These are phyloP conservation scores for Nebria salina DNA, from an alignment of 2,888 invertebrate species.

Conservation along the genomic window DNA sequence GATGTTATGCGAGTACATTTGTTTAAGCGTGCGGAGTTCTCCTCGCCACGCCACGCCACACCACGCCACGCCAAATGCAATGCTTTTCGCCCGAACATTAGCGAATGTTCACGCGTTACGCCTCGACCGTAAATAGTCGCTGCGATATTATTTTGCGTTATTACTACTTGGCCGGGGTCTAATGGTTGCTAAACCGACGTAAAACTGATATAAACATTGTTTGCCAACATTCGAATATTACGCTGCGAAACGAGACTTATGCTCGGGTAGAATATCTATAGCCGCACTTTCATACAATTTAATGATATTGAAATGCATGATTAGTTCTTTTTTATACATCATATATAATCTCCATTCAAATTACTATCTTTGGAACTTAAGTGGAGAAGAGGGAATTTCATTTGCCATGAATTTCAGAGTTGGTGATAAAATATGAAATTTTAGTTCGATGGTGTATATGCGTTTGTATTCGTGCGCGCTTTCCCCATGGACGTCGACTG, in stretches of 20 bases:
- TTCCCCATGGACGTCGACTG: neutral
- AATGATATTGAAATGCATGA: neutral
- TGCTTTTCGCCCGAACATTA: constrained; percentile 7
- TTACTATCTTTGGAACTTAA: neutral
- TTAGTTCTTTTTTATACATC: neutral
- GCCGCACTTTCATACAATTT: neutral
- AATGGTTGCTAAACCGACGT: constrained; percentile 52
- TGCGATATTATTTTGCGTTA: constrained; percentile 53
- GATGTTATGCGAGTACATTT: constrained; percentile 53
- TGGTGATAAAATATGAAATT: neutral
- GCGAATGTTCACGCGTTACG: constrained; percentile 24
- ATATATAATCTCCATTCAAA: neutral
- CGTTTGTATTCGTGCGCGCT: neutral
- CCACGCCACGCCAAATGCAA: neutral
- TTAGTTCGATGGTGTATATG: neutral
- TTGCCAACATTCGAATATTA: constrained; percentile 50
- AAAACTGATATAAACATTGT: constrained; percentile 53
- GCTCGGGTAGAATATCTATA: neutral
- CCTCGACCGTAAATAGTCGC: constrained; percentile 52
- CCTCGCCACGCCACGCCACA: neutral
- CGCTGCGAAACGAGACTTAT: constrained; percentile 21
- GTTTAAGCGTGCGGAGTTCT: constrained; percentile 48
- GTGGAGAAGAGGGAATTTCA: neutral
- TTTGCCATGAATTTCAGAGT: neutral
- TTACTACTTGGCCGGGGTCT: constrained; percentile 49